Percentiles rank a stretch among this genome's conserved stretches.
These are phyloP conservation scores for Danio aesculapii DNA, from an alignment of 2,797 vertebrate genomes.

Conservation along the genomic window DNA sequence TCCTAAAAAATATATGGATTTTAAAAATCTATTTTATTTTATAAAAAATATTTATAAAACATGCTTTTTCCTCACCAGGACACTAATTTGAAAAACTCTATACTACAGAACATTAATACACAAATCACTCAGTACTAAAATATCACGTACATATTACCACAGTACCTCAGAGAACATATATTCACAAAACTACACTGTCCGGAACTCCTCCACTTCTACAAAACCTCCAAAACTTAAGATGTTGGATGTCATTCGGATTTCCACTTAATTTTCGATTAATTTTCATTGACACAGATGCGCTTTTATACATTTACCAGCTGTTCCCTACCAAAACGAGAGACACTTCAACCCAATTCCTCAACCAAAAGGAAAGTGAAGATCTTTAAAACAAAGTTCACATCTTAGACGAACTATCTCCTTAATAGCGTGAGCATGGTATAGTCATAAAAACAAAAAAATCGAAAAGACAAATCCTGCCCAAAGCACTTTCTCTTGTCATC, in stretches of 20 bases:
- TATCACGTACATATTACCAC: not conserved
- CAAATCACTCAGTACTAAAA: not conserved
- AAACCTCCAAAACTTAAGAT: not conserved
- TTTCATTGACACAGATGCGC: not conserved
- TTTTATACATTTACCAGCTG: slow-evolving; percentile 27
- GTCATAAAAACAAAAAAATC: slow-evolving; percentile 25
- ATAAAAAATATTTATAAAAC: too few relatives aligned
- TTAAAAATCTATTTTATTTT: too few relatives aligned
- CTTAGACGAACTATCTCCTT: slow-evolving; percentile 2
- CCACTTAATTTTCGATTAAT: not conserved
- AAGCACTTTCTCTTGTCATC: slow-evolving; percentile 48
- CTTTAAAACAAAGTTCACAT: not conserved
- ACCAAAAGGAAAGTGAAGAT: not conserved
- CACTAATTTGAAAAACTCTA: too few relatives aligned
- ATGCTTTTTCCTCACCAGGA: too few relatives aligned
- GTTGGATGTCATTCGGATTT: slow-evolving; percentile 14
- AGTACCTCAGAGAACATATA: not conserved
- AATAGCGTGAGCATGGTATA: slow-evolving; percentile 20
- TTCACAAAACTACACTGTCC: not conserved
- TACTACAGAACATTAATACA: not conserved
- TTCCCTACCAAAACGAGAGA: not conserved
- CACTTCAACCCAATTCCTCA: not conserved
- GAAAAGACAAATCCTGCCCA: slow-evolving; percentile 45
- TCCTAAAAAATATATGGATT: too few relatives aligned
- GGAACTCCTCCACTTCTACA: too few relatives aligned